Evolutionary conservation across 2,888 invertebrate species (phyloP).

Genomic region (Cartodere bifasciata): DNA sequence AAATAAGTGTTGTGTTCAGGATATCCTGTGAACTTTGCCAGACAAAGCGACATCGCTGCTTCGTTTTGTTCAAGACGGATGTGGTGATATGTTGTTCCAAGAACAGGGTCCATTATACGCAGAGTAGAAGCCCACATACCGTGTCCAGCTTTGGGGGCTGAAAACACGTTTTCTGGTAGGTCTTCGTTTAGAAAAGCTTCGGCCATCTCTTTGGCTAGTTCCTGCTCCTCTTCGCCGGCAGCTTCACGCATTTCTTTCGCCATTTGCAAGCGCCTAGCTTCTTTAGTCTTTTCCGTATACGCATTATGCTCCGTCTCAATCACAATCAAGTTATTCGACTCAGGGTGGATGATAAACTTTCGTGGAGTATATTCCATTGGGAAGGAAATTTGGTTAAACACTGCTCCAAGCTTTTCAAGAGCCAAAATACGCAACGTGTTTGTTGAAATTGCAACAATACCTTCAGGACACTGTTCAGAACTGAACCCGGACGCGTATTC

Average conservation of each 20-base stretch:
- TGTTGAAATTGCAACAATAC: conserved; percentile 96
- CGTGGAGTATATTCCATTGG: conserved; percentile 93
- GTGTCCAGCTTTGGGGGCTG: conserved; percentile 88
- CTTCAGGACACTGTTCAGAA: conserved; percentile 97
- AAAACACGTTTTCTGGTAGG: conserved; percentile 85
- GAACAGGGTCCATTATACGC: conserved; percentile 74
- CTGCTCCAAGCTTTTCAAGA: conserved; percentile 93
- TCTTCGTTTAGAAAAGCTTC: conserved; percentile 92
- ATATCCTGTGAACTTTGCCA: conserved; percentile 38
- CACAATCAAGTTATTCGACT: conserved; percentile 78
- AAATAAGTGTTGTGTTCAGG: conserved; percentile 39
- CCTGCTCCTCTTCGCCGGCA: conserved; percentile 90
- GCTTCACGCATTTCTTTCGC: conserved; percentile 98
- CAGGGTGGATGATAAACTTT: conserved; percentile 85
- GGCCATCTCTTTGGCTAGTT: conserved; percentile 94
- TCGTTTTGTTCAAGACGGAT: conserved; percentile 90
- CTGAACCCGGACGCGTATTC: conserved; percentile 97
- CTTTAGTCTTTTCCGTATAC: conserved; percentile 94
- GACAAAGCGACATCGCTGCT: conserved; percentile 79
- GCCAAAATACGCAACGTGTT: conserved; percentile 96
- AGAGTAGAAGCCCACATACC: conserved; percentile 95
- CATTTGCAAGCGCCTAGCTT: conserved; percentile 84
- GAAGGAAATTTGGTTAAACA: conserved; percentile 92
- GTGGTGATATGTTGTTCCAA: conserved; percentile 63
- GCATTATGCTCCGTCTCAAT: conserved; percentile 98